Evolutionary conservation across 2,797 vertebrate genomes (phyloP).

Genomic region (Mus caroli): DNA sequence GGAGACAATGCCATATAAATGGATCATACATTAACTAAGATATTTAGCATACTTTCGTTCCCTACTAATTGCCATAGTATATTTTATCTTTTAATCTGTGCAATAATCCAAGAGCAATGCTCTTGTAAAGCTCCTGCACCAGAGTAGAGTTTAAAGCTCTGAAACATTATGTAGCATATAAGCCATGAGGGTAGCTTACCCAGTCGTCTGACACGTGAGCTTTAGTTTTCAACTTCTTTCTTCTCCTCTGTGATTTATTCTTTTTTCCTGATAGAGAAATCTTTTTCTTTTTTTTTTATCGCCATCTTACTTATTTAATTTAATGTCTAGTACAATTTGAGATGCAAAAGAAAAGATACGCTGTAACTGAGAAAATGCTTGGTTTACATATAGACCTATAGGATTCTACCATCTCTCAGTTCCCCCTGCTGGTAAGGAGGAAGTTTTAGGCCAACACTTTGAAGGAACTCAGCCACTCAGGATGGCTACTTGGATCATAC

Average conservation of each 20-base stretch:
- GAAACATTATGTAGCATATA: not conserved
- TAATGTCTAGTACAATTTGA: slow-evolving; percentile 11
- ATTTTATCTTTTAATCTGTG: not conserved
- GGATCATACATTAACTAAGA: not conserved
- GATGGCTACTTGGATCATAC: not conserved
- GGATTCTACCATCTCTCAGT: not conserved
- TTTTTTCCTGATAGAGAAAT: not conserved
- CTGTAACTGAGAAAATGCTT: not conserved
- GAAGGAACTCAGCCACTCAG: not conserved
- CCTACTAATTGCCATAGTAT: not conserved
- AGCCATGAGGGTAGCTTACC: not conserved
- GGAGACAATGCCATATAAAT: slow-evolving; percentile 3
- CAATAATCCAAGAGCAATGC: not conserved
- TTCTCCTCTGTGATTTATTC: not conserved
- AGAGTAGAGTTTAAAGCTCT: not conserved
- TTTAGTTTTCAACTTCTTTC: not conserved
- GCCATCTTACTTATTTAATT: slow-evolving; percentile 12
- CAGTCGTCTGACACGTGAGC: not conserved
- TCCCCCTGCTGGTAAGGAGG: not conserved
- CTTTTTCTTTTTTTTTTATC: not conserved
- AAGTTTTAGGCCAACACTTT: not conserved
- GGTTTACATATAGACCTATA: not conserved
- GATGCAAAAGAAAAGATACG: not conserved
- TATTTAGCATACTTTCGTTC: not conserved
- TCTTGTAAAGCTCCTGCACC: not conserved